phyloP scores from a whole-genome alignment of 2,113 vertebrate genomes.

The Etheostoma spectabile region DNA sequence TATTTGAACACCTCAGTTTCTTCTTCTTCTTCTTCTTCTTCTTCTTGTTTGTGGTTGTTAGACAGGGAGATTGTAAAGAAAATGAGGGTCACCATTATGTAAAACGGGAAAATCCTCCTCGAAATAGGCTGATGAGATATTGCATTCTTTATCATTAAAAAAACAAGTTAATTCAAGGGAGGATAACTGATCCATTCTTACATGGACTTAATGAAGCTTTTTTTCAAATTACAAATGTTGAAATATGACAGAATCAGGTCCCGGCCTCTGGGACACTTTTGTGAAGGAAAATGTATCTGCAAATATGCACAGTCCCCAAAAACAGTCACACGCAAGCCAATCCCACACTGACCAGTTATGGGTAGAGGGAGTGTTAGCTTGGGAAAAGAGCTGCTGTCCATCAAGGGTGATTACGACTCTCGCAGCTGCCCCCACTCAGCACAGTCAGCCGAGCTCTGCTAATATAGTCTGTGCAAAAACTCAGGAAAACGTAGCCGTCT shows the following conservation, averaged over 20 bases:
- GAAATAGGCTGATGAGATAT: neutral
- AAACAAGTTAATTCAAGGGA: slow-evolving; percentile 18
- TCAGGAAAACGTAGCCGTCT: slow-evolving; percentile 33
- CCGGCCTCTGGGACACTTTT: slow-evolving; percentile 2
- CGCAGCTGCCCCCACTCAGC: slow-evolving; percentile 72
- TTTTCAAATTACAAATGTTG: slow-evolving; percentile 26
- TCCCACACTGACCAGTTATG: slow-evolving; percentile 28
- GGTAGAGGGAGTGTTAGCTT: slow-evolving; percentile 4
- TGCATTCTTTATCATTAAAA: slow-evolving; percentile 7
- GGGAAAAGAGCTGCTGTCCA: slow-evolving; percentile 21
- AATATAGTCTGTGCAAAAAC: slow-evolving; percentile 18
- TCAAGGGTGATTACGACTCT: slow-evolving; percentile 46
- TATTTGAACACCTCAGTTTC: neutral
- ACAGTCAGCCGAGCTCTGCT: slow-evolving; percentile 39
- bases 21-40: neutral
- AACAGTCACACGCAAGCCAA: neutral
- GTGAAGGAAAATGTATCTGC: neutral
- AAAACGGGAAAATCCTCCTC: slow-evolving; percentile 1
- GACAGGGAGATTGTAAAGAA: neutral
- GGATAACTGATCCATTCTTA: neutral
- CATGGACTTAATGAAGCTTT: neutral
- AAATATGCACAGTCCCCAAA: slow-evolving; percentile 9
- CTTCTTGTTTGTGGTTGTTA: neutral
- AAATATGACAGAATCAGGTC: neutral
- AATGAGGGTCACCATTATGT: neutral